phyloP scores from a whole-genome alignment of 1,140 invertebrate genomes.

The Macrotrachela quadricornifera region DNA sequence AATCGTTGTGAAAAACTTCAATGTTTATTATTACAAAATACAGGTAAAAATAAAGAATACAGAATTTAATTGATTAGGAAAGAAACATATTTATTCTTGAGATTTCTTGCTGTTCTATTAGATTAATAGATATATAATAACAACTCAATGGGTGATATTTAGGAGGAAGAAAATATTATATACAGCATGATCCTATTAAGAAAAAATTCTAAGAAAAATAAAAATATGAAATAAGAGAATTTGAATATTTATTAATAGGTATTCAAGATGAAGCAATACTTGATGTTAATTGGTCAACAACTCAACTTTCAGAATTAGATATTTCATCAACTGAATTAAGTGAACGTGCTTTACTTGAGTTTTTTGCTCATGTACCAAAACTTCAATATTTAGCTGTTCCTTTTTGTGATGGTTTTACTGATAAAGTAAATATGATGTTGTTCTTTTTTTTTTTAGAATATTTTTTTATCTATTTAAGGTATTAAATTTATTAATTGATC shows the following conservation, averaged over 20 bases:
- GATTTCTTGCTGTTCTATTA: too few relatives aligned
- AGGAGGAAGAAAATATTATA: too few relatives aligned
- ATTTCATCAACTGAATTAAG: constrained; percentile 85
- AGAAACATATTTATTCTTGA: too few relatives aligned
- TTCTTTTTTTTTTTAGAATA: too few relatives aligned
- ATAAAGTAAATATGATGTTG: constrained; percentile 47
- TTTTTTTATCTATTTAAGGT: too few relatives aligned
- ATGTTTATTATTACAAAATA: constrained; percentile 82
- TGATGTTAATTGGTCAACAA: constrained; percentile 93
- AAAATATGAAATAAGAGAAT: too few relatives aligned
- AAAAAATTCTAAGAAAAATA: too few relatives aligned
- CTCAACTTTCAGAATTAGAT: constrained; percentile 72
- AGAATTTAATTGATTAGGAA: too few relatives aligned
- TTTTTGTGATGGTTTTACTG: constrained; percentile 87
- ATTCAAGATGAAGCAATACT: constrained; percentile 62
- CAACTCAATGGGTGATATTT: too few relatives aligned
- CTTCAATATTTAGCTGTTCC: constrained; percentile 74
- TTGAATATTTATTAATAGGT: constrained; percentile 41
- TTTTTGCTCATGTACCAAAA: constrained; percentile 63
- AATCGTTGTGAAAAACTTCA: constrained; percentile 72
- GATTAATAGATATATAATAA: too few relatives aligned
- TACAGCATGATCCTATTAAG: too few relatives aligned
- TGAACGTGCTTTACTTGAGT: constrained; percentile 71
- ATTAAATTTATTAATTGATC: too few relatives aligned
- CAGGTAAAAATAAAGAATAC: constrained; percentile 42